Conservation (phyloP, 1,140 invertebrate genomes). For the Arctopsyche grandis region DNA sequence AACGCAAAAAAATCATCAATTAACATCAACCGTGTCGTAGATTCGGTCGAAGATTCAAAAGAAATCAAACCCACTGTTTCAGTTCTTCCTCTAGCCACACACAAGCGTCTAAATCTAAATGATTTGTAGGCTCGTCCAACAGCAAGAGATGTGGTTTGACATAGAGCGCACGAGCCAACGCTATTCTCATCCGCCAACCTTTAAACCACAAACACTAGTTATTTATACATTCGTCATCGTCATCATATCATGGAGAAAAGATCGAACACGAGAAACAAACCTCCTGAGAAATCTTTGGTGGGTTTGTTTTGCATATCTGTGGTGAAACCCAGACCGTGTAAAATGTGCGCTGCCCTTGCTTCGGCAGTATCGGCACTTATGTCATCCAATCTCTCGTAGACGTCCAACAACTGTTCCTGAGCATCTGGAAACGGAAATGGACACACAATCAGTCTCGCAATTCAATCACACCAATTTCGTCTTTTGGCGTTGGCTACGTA, state of each 20-base stretch:
- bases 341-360: constrained; percentile 91
- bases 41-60: too few species aligned
- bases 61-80: constrained; percentile 74
- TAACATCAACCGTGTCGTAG: too few species aligned
- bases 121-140: constrained; percentile 98
- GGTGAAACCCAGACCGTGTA: constrained; percentile 97
- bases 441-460: constrained; percentile 19
- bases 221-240: neutral
- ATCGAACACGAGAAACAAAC: constrained; percentile 54
- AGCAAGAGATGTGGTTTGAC: constrained; percentile 94
- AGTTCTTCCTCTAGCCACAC: constrained; percentile 99
- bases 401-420: constrained; percentile 96
- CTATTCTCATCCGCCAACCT: constrained; percentile 99
- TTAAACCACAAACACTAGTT: constrained; percentile 1
- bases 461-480: neutral
- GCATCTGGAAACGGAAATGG: constrained; percentile 71
- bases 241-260: too few species aligned
- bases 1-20: constrained; percentile 6
- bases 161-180: constrained; percentile 92
- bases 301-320: constrained; percentile 92
- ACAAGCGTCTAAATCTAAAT: constrained; percentile 98
- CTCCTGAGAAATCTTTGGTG: constrained; percentile 95
- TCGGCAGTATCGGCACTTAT: constrained; percentile 96
- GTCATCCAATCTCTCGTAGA: constrained; percentile 97
- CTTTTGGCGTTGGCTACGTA: too few species aligned